Evolutionary conservation across 1,140 invertebrate genomes (phyloP).

Genomic region (Zaprionus kolodkinae): DNA sequence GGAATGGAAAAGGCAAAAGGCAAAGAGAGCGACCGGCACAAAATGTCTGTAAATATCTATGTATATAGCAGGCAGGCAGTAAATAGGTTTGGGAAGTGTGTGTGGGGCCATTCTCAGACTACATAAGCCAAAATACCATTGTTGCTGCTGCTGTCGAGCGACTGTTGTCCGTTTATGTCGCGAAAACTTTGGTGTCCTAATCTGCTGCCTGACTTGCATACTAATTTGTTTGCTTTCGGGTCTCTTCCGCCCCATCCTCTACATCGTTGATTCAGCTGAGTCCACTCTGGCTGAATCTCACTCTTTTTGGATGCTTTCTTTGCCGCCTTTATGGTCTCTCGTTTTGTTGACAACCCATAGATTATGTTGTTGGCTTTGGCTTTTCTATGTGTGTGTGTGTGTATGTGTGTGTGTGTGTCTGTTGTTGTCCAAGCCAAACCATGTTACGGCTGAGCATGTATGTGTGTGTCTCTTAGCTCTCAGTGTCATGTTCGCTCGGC

Average conservation of each 20-base stretch:
- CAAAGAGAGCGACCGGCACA: constrained; percentile 14
- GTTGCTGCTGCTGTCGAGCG: constrained; percentile 55
- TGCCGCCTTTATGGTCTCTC: constrained; percentile 67
- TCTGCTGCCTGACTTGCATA: constrained; percentile 81
- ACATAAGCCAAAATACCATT: constrained; percentile 54
- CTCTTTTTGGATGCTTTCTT: constrained; percentile 46
- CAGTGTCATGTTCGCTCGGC: constrained; percentile 61
- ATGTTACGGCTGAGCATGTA: constrained; percentile 41
- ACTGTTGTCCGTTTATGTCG: constrained; percentile 77
- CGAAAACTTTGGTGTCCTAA: constrained; percentile 83
- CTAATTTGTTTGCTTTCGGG: constrained; percentile 76
- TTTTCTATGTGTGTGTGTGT: constrained; percentile 54
- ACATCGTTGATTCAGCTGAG: constrained; percentile 4
- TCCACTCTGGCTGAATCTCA: constrained; percentile 20
- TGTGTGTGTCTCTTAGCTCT: constrained; percentile 19
- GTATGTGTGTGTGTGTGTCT: constrained; percentile 43
- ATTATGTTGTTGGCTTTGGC: constrained; percentile 81
- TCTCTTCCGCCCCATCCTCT: constrained; percentile 5
- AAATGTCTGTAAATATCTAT: constrained; percentile 32
- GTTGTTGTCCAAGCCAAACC: constrained; percentile 43
- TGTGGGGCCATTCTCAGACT: constrained; percentile 37
- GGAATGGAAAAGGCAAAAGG: not conserved
- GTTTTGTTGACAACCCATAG: constrained; percentile 80
- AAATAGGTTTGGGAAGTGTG: constrained; percentile 19
- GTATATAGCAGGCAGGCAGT: constrained; percentile 2